phyloP scores from a whole-genome alignment of 1,140 invertebrate genomes.

The Diplogasteroides magnus region DNA sequence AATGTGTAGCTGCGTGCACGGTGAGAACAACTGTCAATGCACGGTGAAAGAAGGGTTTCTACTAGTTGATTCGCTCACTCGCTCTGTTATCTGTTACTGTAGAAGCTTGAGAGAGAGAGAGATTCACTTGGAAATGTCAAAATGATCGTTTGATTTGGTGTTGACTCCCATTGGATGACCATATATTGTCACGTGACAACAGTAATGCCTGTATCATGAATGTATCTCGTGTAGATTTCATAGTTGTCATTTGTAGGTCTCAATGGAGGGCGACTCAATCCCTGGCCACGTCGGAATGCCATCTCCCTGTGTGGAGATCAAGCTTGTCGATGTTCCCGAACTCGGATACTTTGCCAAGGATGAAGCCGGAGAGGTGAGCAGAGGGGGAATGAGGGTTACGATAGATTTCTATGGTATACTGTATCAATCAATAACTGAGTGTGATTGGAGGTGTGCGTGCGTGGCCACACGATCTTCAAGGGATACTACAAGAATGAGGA shows the following conservation, averaged over 20 bases:
- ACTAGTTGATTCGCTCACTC: slow-evolving; percentile 13
- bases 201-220: too few species aligned
- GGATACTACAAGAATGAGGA: slow-evolving; percentile 58
- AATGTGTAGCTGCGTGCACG: slow-evolving; percentile 86
- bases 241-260: slow-evolving; percentile 31
- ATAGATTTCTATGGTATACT: too few species aligned
- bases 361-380: slow-evolving; percentile 44
- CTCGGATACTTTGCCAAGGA: slow-evolving; percentile 50
- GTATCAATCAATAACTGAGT: not conserved
- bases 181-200: too few species aligned
- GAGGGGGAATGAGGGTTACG: not conserved
- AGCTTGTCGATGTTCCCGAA: slow-evolving; percentile 55
- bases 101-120: too few species aligned
- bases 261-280: slow-evolving; percentile 48
- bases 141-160: too few species aligned
- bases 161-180: too few species aligned
- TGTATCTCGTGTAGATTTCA: not conserved
- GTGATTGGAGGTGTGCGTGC: slow-evolving; percentile 10
- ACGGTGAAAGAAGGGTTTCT: slow-evolving; percentile 18
- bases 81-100: too few species aligned
- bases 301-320: slow-evolving; percentile 50
- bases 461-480: slow-evolving; percentile 52
- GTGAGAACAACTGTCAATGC: too few species aligned
- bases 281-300: slow-evolving; percentile 56
- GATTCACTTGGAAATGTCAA: too few species aligned